Percentiles rank a stretch among this genome's conserved stretches.
These are phyloP conservation scores for Thecocarcelia acutangulata DNA, from an alignment of 2,888 invertebrate species.

Conservation along the genomic window DNA sequence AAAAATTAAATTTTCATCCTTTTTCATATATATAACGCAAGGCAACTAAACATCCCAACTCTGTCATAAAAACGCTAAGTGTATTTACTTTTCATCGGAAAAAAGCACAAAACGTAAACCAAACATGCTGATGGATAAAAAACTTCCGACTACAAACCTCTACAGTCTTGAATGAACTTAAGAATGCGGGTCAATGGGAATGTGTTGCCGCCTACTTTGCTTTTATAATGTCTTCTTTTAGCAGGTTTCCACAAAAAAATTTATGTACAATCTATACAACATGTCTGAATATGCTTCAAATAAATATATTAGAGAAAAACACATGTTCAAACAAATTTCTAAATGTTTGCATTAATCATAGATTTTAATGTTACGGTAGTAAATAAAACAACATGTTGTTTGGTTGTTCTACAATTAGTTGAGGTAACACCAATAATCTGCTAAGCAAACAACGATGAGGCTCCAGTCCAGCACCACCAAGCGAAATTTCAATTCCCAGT, in stretches of 20 bases:
- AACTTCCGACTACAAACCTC: not conserved
- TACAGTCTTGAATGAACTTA: constrained; percentile 51
- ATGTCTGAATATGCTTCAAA: constrained; percentile 7
- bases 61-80: too few species aligned
- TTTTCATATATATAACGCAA: too few species aligned
- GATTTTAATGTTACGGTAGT: constrained; percentile 56
- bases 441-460: constrained; percentile 11
- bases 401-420: constrained; percentile 65
- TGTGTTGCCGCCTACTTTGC: constrained; percentile 56
- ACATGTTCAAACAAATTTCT: not conserved
- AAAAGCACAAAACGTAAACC: not conserved
- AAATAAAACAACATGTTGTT: constrained; percentile 54
- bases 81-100: not conserved
- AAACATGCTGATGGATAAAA: not conserved
- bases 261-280: constrained; percentile 14
- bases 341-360: constrained; percentile 22
- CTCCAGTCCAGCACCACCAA: constrained; percentile 13
- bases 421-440: constrained; percentile 53
- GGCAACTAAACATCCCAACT: too few species aligned
- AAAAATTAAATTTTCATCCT: too few species aligned
- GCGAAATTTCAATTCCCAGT: constrained; percentile 1
- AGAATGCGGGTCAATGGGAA: constrained; percentile 57
- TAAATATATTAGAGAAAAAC: constrained; percentile 11
- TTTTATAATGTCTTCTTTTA: constrained; percentile 58
- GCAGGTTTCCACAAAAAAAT: constrained; percentile 15